Evolutionary conservation across 2,888 invertebrate genomes (phyloP), one percentile per base, ranked within the genome.

Genomic region (Noctuana brunneofusca): DNA sequence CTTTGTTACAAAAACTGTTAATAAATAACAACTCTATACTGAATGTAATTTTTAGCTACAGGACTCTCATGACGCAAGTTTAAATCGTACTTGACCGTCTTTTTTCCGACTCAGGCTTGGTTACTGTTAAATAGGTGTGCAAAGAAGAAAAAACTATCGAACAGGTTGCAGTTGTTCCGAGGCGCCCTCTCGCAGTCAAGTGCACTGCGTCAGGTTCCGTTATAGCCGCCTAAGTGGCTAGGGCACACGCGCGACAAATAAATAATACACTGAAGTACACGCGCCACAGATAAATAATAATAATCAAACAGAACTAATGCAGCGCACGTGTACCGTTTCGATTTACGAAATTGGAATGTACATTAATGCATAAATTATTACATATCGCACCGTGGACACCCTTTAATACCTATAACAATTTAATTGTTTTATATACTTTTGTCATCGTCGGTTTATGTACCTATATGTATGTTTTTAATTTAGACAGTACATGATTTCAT

Each of bases 161-260:
- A 62, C 49, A 49, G 55, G 62, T 62, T 62, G 62, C 62, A 62
- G 55, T 62, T 62, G 50, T 55, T 62, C 32, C 49, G 38, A 62
- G 54, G 49, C 62, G 55, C 46, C 49, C 46, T 53, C 35, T 46
- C 35, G 24, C 38, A 49, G 62, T 62, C 60, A 62, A 62, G 62
- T 62, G 55, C 62, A 62, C 48, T 62, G 62, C 55, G 62, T 38
- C 62, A 54, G 35, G 49, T 62, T 35, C 60, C 60, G 60, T 59
- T 59, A 60, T 46, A 53, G 41, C 52, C 14, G 14, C 41, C 58
- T 52, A 38, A 46, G 46, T 46, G 20, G 58, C 52, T 58, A 52
- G 58, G 38, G 43, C 58, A 59, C 41, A 58, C 49, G 49, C n/a
- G 27, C 18, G 30, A 50, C 52, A 52, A 30, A 16, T 52, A 53